These are phyloP conservation scores for Saturnia japonica DNA, from an alignment of 2,888 invertebrate species.

Conservation along the genomic window DNA sequence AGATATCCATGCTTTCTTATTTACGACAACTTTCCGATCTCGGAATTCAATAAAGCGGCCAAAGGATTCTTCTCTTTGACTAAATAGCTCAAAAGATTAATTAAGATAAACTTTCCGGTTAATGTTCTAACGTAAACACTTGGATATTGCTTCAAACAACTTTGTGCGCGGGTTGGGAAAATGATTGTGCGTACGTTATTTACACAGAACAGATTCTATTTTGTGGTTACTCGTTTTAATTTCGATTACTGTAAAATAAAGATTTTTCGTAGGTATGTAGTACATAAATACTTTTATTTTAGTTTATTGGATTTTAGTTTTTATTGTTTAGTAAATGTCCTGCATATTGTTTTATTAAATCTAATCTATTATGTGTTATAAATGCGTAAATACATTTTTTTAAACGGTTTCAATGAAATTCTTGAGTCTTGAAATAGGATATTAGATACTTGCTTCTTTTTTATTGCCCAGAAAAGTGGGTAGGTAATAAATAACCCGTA, in stretches of 20 bases:
- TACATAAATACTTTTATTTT: background rate
- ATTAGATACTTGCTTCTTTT: too few relatives aligned
- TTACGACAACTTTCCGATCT: conserved; percentile 71
- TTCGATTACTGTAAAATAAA: background rate
- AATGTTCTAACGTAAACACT: conserved; percentile 60
- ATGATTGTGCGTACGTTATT: conserved; percentile 21
- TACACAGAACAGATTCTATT: background rate
- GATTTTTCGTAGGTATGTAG: background rate
- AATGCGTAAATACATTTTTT: too few relatives aligned
- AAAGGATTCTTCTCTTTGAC: conserved; percentile 76
- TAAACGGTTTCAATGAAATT: too few relatives aligned
- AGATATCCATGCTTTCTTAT: conserved; percentile 74
- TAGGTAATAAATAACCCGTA: too few relatives aligned
- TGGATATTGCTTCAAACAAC: conserved; percentile 49
- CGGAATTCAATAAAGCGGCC: conserved; percentile 76
- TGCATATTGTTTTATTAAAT: too few relatives aligned
- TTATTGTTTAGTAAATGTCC: too few relatives aligned
- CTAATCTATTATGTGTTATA: too few relatives aligned
- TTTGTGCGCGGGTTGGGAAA: conserved; percentile 41
- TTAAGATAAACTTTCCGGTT: conserved; percentile 68
- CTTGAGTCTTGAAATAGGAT: too few relatives aligned
- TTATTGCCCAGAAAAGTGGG: too few relatives aligned
- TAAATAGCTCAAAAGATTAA: conserved; percentile 78
- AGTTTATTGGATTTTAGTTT: too few relatives aligned
- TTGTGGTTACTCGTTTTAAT: conserved; percentile 12